phyloP scores from a whole-genome alignment of 2,888 invertebrate genomes.

The Zhengitettix transpicula region DNA sequence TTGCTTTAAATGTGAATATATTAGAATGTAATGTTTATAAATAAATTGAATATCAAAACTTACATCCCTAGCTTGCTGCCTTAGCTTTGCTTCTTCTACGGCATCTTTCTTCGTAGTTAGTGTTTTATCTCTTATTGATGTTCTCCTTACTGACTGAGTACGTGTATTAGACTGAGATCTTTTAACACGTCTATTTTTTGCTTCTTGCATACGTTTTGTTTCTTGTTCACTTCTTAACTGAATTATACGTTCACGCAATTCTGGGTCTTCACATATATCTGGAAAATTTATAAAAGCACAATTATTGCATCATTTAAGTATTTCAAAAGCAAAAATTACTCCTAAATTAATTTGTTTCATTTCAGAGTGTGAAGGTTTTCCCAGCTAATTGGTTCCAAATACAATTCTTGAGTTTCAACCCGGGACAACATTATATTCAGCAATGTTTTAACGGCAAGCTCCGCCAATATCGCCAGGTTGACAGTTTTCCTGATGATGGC shows the following conservation, averaged over 20 bases:
- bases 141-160: slow-evolving; percentile 84
- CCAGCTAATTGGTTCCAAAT: no score
- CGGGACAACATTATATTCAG: no score
- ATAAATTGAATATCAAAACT: slow-evolving; percentile 2
- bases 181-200: slow-evolving; percentile 42
- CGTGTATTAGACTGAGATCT: slow-evolving; percentile 62
- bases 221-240: slow-evolving; percentile 83
- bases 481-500: no score
- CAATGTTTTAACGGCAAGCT: no score
- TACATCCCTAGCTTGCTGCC: slow-evolving; percentile 45
- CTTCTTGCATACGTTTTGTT: slow-evolving; percentile 47
- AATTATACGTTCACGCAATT: slow-evolving; percentile 76
- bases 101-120: slow-evolving; percentile 88
- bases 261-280: slow-evolving; percentile 95
- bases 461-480: no score
- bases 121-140: slow-evolving; percentile 84
- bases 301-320: neutral
- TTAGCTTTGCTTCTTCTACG: slow-evolving; percentile 72
- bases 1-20: no score
- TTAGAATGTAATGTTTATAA: no score
- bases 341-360: no score
- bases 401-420: no score
- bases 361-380: no score
- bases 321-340: neutral
- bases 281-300: slow-evolving; percentile 9